Evolutionary conservation across 2,797 vertebrate genomes (phyloP).

Genomic region (Hozukius guyotensis): DNA sequence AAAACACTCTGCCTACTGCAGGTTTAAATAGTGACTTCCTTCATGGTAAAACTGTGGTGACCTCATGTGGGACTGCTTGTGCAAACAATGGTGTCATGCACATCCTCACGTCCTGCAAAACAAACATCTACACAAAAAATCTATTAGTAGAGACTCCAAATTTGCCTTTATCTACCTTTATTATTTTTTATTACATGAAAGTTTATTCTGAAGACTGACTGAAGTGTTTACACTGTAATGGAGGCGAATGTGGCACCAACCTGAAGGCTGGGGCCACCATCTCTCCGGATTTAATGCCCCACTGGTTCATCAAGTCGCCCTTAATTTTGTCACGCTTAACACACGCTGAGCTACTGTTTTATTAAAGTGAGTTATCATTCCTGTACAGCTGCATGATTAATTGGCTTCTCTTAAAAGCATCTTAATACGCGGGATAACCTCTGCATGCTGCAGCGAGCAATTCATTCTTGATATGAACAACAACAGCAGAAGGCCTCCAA

Average conservation of each 20-base stretch:
- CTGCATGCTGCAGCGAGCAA: constrained; percentile 36
- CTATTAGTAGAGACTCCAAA: neutral
- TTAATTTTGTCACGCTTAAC: constrained; percentile 36
- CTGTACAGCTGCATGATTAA: constrained; percentile 42
- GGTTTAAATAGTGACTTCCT: neutral
- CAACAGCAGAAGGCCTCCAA: constrained; percentile 41
- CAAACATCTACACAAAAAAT: constrained; percentile 2
- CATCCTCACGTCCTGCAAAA: constrained; percentile 49
- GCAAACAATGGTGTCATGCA: constrained; percentile 42
- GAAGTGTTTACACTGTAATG: neutral
- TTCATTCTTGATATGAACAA: constrained; percentile 41
- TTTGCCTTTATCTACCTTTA: neutral
- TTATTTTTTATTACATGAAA: neutral
- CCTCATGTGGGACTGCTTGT: constrained; percentile 25
- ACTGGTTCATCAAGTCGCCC: constrained; percentile 13
- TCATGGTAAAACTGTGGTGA: neutral
- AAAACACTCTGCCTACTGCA: too few species aligned
- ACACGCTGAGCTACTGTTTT: constrained; percentile 22
- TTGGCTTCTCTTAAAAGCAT: constrained; percentile 33
- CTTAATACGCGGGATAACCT: constrained; percentile 8
- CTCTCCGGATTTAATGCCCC: neutral
- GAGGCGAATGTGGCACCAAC: neutral
- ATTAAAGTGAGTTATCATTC: constrained; percentile 33
- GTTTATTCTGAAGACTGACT: neutral
- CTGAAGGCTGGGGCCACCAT: neutral